Evolutionary conservation across 1,140 invertebrate genomes (phyloP).

Genomic region (Drosophila serrata): DNA sequence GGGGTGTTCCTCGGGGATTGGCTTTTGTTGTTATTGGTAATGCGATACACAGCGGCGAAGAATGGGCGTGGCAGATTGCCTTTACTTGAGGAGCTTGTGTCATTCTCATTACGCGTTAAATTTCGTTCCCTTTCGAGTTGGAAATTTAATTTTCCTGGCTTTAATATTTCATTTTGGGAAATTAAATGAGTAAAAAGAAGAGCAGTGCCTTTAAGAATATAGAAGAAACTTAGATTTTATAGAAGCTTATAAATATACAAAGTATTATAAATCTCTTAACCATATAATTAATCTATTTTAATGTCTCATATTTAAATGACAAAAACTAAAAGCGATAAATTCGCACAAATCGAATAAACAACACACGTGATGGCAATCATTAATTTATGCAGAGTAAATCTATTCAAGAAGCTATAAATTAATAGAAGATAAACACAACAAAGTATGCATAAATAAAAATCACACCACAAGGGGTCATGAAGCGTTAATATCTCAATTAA

Average conservation of each 20-base stretch:
- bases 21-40: constrained; percentile 22
- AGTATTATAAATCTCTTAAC: neutral
- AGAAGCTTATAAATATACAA: neutral
- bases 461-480: neutral
- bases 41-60: constrained; percentile 13
- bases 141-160: constrained; percentile 13
- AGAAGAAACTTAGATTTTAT: too few relatives aligned
- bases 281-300: neutral
- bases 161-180: neutral
- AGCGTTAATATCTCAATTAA: neutral
- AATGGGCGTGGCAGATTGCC: constrained; percentile 29
- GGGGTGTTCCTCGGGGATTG: constrained; percentile 7
- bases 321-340: neutral
- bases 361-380: neutral
- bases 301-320: neutral
- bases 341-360: neutral
- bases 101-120: constrained; percentile 9
- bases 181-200: neutral
- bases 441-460: neutral
- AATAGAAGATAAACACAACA: neutral
- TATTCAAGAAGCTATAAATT: constrained; percentile 4
- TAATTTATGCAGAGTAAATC: constrained; percentile 5
- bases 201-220: neutral
- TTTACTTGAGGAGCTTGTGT: constrained; percentile 1
- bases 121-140: neutral